A percentile compares a stretch with the other conserved stretches of the same genome.
Conservation (phyloP, 2,888 invertebrate species). For the Cerceris ruficornis region DNA sequence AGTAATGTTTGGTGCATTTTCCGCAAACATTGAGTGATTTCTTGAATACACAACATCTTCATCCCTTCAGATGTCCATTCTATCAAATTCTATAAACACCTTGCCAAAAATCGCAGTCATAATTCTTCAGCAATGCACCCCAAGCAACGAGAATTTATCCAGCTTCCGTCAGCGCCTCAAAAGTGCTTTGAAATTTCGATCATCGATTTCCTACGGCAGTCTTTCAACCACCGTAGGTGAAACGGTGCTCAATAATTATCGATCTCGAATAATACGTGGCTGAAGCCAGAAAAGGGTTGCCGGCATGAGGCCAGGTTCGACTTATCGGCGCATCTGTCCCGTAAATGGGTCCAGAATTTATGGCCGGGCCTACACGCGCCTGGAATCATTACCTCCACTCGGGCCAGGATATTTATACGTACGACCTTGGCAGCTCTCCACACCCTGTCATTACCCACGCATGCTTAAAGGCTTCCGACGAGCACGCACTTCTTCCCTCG, state of each 20-base stretch:
- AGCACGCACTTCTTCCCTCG: conserved; percentile 18
- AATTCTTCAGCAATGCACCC: not conserved
- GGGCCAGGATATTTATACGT: conserved; percentile 63
- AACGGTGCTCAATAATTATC: conserved; percentile 61
- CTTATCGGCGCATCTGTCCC: conserved; percentile 79
- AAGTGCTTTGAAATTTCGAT: no score
- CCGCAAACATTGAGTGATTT: not conserved
- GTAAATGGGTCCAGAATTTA: conserved; percentile 78
- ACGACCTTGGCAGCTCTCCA: conserved; percentile 62
- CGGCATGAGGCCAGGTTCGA: conserved; percentile 56
- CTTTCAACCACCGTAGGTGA: conserved; percentile 48
- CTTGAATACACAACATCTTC: not conserved
- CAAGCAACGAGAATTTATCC: no score
- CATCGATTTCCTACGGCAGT: no score
- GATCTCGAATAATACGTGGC: conserved; percentile 47
- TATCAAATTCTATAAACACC: not conserved
- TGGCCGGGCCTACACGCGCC: conserved; percentile 74
- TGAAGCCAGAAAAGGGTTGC: conserved; percentile 49
- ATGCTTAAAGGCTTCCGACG: conserved; percentile 47
- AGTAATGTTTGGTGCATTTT: conserved; percentile 10
- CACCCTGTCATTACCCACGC: conserved; percentile 66
- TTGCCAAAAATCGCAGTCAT: not conserved
- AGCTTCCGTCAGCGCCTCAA: no score
- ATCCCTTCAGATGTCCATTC: not conserved
- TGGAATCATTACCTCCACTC: conserved; percentile 72